These are phyloP conservation scores for Arctia plantaginis DNA, from an alignment of 2,888 invertebrate genomes.

Conservation along the genomic window DNA sequence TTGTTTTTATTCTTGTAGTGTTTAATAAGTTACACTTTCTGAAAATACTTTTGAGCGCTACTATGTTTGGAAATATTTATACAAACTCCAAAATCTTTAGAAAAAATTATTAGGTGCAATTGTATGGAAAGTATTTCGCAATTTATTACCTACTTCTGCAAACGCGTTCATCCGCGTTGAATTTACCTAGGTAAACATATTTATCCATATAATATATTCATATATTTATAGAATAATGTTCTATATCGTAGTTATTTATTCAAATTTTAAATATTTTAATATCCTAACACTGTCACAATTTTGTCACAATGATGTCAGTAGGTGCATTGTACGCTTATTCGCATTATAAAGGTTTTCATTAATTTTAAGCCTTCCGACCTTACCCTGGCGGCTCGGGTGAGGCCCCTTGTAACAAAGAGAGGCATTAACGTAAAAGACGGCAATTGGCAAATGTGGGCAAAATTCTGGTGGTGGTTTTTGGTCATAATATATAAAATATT, in stretches of 20 bases:
- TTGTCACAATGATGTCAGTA: background rate
- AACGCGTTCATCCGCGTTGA: background rate
- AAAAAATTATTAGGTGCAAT: background rate
- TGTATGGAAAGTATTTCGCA: background rate
- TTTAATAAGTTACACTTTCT: too few relatives aligned
- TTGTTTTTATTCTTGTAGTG: too few relatives aligned
- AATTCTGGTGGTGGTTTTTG: background rate
- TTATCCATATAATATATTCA: too few relatives aligned
- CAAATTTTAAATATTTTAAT: background rate
- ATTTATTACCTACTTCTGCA: background rate
- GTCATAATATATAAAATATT: background rate
- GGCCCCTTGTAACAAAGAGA: background rate
- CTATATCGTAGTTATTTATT: background rate
- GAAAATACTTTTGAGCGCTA: background rate
- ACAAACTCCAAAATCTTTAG: background rate
- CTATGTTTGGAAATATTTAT: too few relatives aligned
- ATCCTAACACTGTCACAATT: background rate
- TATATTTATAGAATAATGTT: background rate
- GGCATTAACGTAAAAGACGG: background rate
- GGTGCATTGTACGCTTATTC: background rate
- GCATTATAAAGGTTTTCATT: background rate
- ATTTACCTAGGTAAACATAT: too few relatives aligned
- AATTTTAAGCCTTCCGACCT: background rate
- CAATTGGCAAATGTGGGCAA: background rate
- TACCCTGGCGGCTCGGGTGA: background rate